Base-by-base conservation (phyloP, 2,113 vertebrate species). In the Nerophis ophidion region DNA sequence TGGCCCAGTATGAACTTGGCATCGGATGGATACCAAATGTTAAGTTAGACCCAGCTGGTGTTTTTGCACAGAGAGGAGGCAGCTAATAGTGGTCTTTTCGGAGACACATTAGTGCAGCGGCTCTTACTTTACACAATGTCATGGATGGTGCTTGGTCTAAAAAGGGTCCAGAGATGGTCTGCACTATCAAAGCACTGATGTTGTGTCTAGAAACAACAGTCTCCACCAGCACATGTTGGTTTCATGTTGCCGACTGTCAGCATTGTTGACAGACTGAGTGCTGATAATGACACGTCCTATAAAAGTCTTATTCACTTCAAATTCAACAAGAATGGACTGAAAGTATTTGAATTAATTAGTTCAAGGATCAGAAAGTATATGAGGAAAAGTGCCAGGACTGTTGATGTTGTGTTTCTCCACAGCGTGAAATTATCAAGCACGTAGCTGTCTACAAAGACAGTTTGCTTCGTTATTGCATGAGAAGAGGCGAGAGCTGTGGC, bases 141-240 rank as follows among this genome's bases (percentile, higher is more conserved):
- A 83, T 74, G 54, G 53, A 84, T 77, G 51, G 57, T 82, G 75
- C 82, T 87, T 84, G 63, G 82, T 81, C 81, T 84, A 44, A 61
- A 59, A 1, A 6, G 33, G 61, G 61, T 55, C 6, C 49, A 35
- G 33, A 51, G 59, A 71, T 48, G 72, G 48, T 26, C 61, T 48
- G 17, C 34, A 40, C 65, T 26, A 61, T 71, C 60, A 11, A 61
- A 51, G 65, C 56, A 62, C 55, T 61, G 58, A 65, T 83, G 84
- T 84, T 86, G 76, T 84, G 84, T 84, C 82, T 85, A 70, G 65
- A 55, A 35, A 36, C 26, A 26, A 59, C 17, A 55, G 50, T 44
- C 73, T 61, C 57, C 40, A 48, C 53, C 59, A 50, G 48, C 72
- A 68, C 63, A 70, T 50, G 66, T 57, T 61, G 52, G 59, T 33